These are phyloP conservation scores for Halictus ligatus DNA, from an alignment of 2,888 invertebrate species.

Conservation along the genomic window DNA sequence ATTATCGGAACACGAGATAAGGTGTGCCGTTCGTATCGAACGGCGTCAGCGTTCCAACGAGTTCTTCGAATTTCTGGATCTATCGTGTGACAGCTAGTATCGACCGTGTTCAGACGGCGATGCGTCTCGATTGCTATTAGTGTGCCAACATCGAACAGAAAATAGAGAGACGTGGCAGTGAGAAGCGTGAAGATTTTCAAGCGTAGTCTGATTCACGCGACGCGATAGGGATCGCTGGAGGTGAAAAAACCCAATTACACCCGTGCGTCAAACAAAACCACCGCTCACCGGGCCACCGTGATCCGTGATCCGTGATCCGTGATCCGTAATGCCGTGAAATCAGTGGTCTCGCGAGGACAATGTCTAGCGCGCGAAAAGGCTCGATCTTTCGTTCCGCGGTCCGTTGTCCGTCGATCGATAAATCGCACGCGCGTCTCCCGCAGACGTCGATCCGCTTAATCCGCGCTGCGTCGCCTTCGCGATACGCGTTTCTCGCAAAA, in stretches of 20 bases:
- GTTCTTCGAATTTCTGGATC: slow-evolving; percentile 2
- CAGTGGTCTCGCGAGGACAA: neutral
- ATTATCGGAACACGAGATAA: neutral
- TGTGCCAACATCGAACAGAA: slow-evolving; percentile 33
- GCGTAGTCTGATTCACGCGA: slow-evolving; percentile 37
- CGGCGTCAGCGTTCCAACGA: neutral
- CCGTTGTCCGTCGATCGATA: neutral
- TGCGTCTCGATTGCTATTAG: slow-evolving; percentile 18
- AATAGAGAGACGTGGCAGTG: slow-evolving; percentile 29
- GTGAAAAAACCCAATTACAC: neutral
- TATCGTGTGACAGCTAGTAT: neutral
- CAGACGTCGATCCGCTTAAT: neutral
- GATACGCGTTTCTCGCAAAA: neutral
- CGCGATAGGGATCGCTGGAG: slow-evolving; percentile 18
- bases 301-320: neutral
- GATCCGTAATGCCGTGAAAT: neutral
- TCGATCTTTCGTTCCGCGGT: neutral
- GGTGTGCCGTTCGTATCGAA: neutral
- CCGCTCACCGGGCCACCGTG: neutral
- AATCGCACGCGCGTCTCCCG: neutral
- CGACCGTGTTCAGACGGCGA: slow-evolving; percentile 9
- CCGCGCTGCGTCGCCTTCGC: neutral
- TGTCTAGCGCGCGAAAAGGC: neutral
- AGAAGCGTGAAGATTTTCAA: slow-evolving; percentile 57
- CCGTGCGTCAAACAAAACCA: slow-evolving; percentile 4